Evolutionary conservation across 2,888 invertebrate genomes (phyloP).

Genomic region (Melolontha melolontha): DNA sequence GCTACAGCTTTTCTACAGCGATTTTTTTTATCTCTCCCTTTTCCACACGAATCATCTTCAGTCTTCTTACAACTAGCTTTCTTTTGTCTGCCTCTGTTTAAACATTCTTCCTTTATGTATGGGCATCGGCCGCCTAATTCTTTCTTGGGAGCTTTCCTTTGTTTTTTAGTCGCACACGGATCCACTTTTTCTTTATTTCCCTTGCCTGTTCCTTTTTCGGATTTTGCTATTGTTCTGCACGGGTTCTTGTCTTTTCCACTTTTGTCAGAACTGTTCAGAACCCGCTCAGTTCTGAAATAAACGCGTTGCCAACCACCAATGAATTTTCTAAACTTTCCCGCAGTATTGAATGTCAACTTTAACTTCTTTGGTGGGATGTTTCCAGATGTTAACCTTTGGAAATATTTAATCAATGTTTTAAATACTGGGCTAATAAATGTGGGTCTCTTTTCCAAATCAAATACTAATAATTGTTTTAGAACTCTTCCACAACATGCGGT

Average conservation of each 20-base stretch:
- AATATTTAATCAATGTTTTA: background rate
- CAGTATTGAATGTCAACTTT: slow-evolving; percentile 18
- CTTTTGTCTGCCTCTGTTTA: background rate
- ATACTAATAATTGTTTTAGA: no score
- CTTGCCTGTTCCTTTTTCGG: no score
- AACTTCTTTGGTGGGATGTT: background rate
- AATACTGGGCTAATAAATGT: background rate
- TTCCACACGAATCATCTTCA: no score
- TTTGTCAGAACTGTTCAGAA: background rate
- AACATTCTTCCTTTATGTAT: slow-evolving; percentile 30
- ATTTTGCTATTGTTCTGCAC: no score
- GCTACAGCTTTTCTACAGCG: slow-evolving; percentile 11
- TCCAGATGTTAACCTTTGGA: background rate
- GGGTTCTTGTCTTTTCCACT: background rate
- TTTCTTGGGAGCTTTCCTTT: slow-evolving; percentile 17
- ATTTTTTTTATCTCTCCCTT: background rate
- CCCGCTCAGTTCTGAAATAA: slow-evolving; percentile 11
- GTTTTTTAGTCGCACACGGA: background rate
- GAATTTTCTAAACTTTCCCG: slow-evolving; percentile 23
- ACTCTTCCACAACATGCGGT: no score
- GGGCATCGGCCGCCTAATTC: slow-evolving; percentile 5
- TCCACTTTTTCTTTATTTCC: background rate
- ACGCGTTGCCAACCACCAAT: slow-evolving; percentile 22
- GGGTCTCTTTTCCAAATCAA: background rate
- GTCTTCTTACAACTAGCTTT: background rate